Conservation (phyloP, 53 echinoderm and acorn worm species). For the Stichopus horrens region DNA sequence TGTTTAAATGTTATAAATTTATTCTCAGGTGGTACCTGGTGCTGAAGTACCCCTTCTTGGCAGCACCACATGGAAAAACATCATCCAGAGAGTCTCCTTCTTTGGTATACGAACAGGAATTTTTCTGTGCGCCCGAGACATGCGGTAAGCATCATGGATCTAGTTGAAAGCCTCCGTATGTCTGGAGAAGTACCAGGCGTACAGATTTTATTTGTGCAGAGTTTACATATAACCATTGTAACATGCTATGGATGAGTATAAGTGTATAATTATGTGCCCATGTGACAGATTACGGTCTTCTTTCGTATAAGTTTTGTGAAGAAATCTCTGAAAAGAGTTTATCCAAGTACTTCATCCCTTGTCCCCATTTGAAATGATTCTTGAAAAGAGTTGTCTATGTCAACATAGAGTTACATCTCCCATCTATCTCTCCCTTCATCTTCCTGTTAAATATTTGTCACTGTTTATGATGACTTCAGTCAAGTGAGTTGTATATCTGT, state of each 20-base stretch:
- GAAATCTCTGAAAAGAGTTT: too few relatives aligned
- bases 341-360: too few relatives aligned
- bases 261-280: too few relatives aligned
- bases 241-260: too few relatives aligned
- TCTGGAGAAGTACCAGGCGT: too few relatives aligned
- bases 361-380: too few relatives aligned
- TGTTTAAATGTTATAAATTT: too few relatives aligned
- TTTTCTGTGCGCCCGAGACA: slow-evolving; percentile 71
- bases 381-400: too few relatives aligned
- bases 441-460: background rate
- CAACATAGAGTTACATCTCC: background rate
- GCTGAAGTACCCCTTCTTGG: slow-evolving; percentile 58
- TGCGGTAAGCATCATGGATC: slow-evolving; percentile 40
- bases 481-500: background rate
- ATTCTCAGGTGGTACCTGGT: slow-evolving; percentile 40
- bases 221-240: too few relatives aligned
- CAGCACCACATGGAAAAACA: slow-evolving; percentile 63
- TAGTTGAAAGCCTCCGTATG: background rate
- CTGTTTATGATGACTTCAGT: background rate
- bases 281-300: too few relatives aligned
- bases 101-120: slow-evolving; percentile 90
- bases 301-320: too few relatives aligned
- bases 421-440: background rate
- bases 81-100: slow-evolving; percentile 70
- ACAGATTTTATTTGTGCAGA: too few relatives aligned